Base-by-base conservation (phyloP, 2,113 vertebrate genomes). In the Cebidichthys violaceus region DNA sequence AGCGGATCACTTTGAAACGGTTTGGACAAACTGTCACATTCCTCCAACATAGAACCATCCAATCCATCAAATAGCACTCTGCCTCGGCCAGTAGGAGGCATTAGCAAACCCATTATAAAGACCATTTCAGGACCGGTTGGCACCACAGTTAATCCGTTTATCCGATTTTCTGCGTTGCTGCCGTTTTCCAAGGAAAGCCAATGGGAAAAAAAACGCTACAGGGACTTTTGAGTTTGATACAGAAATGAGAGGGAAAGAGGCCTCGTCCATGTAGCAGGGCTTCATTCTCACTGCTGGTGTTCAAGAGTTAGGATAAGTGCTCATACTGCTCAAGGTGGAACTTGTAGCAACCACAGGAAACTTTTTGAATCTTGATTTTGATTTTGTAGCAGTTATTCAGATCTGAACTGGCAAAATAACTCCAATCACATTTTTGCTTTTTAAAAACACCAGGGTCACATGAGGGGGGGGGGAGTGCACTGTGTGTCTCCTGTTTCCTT, bases 161-260 rank as follows among this genome's bases (percentile, higher is more conserved):
- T 91, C 85, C 15, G 54, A 91, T 88, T 88, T 90, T 85, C 60
- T 85, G 83, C 88, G 86, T 83, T 85, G 60, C 76, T 82, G 70
- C 83, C 1, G 45, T 84, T 78, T 83, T 83, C 88, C 86, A 85
- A 87, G 67, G 45, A 71, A 75, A 66, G 54, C 45, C 41, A 75
- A 69, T 41, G 29, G 22, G 43, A n/a, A 50, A 68, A 50, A 70
- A 86, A 78, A 43, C 31, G 64, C 33, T 10, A 65, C 31, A 54
- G 14, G 2, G 69, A 81, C 41, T 0, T 65, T 62, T 15, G 27
- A 82, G 76, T 85, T 80, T 74, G 41, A 85, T 59, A 69, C 66
- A 70, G 31, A 83, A 84, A 82, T 69, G 31, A 57, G 24, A 52
- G 45, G 61, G 39, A 52, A 77, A 76, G 61, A 81, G 66, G 64